These are phyloP conservation scores for Coracopsis vasa DNA, from an alignment of 2,113 vertebrate genomes.

Conservation along the genomic window DNA sequence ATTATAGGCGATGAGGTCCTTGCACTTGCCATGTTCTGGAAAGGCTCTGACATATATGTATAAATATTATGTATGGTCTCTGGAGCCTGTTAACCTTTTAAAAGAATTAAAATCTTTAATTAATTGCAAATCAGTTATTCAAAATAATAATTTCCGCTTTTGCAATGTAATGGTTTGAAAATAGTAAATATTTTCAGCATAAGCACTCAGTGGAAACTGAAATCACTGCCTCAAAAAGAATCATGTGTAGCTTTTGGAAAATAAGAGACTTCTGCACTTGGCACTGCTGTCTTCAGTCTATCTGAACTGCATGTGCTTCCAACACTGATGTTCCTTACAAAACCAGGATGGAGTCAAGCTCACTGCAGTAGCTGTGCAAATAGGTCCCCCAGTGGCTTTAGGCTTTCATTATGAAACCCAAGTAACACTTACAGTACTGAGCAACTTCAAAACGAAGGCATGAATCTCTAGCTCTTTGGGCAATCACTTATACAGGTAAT, in stretches of 20 bases:
- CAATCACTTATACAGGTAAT: background rate
- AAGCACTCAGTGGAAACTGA: background rate
- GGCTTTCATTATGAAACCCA: background rate
- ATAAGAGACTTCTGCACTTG: background rate
- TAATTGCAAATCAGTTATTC: background rate
- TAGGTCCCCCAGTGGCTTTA: background rate
- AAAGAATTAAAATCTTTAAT: slow-evolving; percentile 5
- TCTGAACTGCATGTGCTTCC: background rate
- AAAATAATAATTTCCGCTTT: background rate
- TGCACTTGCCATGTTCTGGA: background rate
- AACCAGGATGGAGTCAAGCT: background rate
- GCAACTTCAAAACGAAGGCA: background rate
- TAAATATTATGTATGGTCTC: background rate
- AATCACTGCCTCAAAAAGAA: background rate
- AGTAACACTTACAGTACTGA: background rate
- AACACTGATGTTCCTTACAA: background rate
- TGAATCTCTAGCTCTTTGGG: background rate
- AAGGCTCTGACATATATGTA: background rate
- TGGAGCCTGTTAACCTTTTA: background rate
- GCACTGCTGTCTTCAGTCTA: background rate
- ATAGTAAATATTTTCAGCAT: background rate
- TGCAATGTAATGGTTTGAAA: background rate
- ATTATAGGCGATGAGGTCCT: background rate
- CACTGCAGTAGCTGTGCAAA: background rate
- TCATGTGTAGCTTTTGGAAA: background rate